Evolutionary conservation across 2,113 vertebrate species (phyloP).

Genomic region (Brachyhypopomus gauderio): DNA sequence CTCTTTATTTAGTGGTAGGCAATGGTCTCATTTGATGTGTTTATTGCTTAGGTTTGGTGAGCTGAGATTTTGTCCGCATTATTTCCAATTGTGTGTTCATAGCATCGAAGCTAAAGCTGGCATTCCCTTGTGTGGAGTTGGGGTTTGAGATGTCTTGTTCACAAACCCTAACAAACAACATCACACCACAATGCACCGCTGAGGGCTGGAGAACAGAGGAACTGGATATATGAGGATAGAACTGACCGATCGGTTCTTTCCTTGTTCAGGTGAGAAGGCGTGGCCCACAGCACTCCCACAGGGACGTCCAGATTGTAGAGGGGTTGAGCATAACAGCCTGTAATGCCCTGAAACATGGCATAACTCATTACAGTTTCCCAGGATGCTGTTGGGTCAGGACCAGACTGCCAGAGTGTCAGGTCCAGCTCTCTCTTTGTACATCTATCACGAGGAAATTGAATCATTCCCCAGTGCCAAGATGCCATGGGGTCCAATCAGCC

Average conservation of each 20-base stretch:
- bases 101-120: neutral
- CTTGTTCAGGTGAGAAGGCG: neutral
- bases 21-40: neutral
- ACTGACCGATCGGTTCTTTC: conserved; percentile 24
- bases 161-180: conserved; percentile 23
- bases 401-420: conserved; percentile 39
- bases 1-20: neutral
- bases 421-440: conserved; percentile 58
- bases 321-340: neutral
- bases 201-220: conserved; percentile 20
- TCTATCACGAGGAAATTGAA: conserved; percentile 74
- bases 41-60: neutral
- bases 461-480: conserved; percentile 69
- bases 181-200: neutral
- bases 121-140: neutral
- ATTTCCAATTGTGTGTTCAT: conserved; percentile 3
- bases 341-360: conserved; percentile 28
- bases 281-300: neutral
- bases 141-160: conserved; percentile 13
- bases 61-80: neutral
- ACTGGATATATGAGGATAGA: conserved; percentile 29
- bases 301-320: conserved; percentile 23
- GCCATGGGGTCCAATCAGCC: conserved; percentile 62
- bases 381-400: conserved; percentile 39
- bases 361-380: conserved; percentile 39